These are phyloP conservation scores for Kuschelorhynchus macadamiae DNA, from an alignment of 2,888 invertebrate species.

Conservation along the genomic window DNA sequence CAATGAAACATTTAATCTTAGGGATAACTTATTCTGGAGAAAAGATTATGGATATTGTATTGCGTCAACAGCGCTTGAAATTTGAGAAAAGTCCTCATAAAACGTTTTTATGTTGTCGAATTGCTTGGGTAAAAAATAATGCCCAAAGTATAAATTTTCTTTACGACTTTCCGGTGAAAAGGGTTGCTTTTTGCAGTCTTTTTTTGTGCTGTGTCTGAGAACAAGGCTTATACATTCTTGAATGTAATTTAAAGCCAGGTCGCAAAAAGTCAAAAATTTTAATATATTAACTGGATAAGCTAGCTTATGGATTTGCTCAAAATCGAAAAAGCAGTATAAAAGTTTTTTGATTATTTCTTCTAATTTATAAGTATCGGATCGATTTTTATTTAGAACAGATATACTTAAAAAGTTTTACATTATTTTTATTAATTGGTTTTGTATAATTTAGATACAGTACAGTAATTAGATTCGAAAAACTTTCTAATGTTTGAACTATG, in stretches of 20 bases:
- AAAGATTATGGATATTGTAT: conserved; percentile 37
- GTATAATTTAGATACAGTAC: no score
- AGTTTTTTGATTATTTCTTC: no score
- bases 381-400: no score
- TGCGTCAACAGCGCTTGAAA: conserved; percentile 48
- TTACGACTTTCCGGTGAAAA: conserved; percentile 48
- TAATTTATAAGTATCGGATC: no score
- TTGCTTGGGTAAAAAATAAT: conserved; percentile 42
- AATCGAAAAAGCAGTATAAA: conserved; percentile 5
- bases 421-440: no score
- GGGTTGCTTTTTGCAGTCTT: conserved; percentile 40
- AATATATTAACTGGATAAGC: conserved; percentile 16
- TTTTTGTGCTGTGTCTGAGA: conserved; percentile 39
- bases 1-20: conserved; percentile 11
- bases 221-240: no score
- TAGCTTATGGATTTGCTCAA: no score
- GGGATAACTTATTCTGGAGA: conserved; percentile 21
- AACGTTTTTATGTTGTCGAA: conserved; percentile 42
- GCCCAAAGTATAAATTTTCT: conserved; percentile 47
- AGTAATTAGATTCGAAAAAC: no score
- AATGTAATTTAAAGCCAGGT: no score
- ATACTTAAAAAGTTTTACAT: no score
- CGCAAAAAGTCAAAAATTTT: neutral
- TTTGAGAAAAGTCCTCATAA: conserved; percentile 47
- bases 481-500: no score